These are phyloP conservation scores for Tipula vernalis DNA, from an alignment of 2,888 invertebrate genomes.

Conservation along the genomic window DNA sequence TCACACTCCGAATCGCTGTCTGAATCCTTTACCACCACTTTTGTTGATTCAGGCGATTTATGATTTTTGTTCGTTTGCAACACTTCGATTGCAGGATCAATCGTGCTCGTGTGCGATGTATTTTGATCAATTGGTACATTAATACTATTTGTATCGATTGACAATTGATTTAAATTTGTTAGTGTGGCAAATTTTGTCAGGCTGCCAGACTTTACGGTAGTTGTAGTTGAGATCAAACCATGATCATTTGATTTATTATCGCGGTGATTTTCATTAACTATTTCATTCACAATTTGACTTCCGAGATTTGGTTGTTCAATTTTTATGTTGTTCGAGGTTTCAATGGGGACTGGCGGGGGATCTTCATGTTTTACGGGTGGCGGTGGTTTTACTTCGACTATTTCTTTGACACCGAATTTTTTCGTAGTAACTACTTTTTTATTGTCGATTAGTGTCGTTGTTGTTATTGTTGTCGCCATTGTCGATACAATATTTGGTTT, in stretches of 20 bases:
- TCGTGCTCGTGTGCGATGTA: background rate
- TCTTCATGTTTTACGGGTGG: constrained; percentile 24
- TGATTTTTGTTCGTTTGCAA: background rate
- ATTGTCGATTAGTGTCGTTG: background rate
- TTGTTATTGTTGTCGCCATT: too few species aligned
- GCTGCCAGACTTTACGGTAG: constrained; percentile 24
- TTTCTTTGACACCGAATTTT: constrained; percentile 17
- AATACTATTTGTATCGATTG: constrained; percentile 28
- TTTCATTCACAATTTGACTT: background rate
- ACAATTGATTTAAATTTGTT: constrained; percentile 36
- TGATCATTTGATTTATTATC: constrained; percentile 8
- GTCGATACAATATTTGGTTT: background rate
- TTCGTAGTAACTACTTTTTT: background rate
- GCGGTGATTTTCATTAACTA: constrained; percentile 5
- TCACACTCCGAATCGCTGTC: background rate
- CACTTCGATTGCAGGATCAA: background rate
- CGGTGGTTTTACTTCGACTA: constrained; percentile 16
- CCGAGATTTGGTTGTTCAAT: constrained; percentile 17
- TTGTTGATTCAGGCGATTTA: background rate
- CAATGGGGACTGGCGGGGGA: constrained; percentile 13
- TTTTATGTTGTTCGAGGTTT: constrained; percentile 10
- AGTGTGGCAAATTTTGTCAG: constrained; percentile 37
- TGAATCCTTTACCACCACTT: background rate
- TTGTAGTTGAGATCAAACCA: constrained; percentile 9
- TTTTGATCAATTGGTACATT: background rate